phyloP scores from a whole-genome alignment of 1,140 invertebrate genomes.

The Coelopa frigida region DNA sequence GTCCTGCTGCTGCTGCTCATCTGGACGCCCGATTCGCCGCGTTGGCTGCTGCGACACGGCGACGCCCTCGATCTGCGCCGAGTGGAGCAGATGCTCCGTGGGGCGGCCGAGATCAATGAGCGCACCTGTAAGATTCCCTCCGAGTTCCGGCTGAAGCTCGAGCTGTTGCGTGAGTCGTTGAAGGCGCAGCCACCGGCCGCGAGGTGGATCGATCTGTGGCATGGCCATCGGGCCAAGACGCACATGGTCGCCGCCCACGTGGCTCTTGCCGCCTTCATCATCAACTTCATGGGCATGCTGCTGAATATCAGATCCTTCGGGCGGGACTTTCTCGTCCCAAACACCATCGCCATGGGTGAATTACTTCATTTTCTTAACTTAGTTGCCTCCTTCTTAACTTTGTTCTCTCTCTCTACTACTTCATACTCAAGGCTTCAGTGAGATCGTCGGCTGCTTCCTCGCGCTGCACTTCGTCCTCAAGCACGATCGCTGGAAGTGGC shows the following conservation, averaged over 20 bases:
- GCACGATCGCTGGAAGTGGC: slow-evolving; percentile 40
- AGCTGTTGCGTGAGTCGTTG: slow-evolving; percentile 28
- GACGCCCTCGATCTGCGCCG: slow-evolving; percentile 23
- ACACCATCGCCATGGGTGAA: slow-evolving; percentile 45
- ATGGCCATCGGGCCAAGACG: slow-evolving; percentile 29
- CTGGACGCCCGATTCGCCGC: slow-evolving; percentile 45
- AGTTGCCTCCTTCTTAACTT: not conserved
- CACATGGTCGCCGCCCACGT: slow-evolving; percentile 38
- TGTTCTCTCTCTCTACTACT: slow-evolving; percentile 5
- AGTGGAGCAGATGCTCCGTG: slow-evolving; percentile 36
- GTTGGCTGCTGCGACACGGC: slow-evolving; percentile 42
- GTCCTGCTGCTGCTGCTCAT: slow-evolving; percentile 40
- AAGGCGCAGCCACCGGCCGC: slow-evolving; percentile 24
- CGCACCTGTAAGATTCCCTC: slow-evolving; percentile 33
- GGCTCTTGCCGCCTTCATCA: slow-evolving; percentile 40
- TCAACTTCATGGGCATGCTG: slow-evolving; percentile 45
- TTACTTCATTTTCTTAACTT: not conserved
- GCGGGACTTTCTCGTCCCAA: slow-evolving; percentile 37
- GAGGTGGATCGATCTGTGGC: slow-evolving; percentile 35
- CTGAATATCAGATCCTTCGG: slow-evolving; percentile 45
- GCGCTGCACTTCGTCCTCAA: slow-evolving; percentile 37
- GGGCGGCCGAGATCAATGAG: slow-evolving; percentile 41
- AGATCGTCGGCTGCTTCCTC: slow-evolving; percentile 40
- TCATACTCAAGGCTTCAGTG: slow-evolving; percentile 36
- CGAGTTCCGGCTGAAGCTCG: slow-evolving; percentile 35